Conservation (phyloP, 2,888 invertebrate species). For the Sepioteuthis lessoniana region DNA sequence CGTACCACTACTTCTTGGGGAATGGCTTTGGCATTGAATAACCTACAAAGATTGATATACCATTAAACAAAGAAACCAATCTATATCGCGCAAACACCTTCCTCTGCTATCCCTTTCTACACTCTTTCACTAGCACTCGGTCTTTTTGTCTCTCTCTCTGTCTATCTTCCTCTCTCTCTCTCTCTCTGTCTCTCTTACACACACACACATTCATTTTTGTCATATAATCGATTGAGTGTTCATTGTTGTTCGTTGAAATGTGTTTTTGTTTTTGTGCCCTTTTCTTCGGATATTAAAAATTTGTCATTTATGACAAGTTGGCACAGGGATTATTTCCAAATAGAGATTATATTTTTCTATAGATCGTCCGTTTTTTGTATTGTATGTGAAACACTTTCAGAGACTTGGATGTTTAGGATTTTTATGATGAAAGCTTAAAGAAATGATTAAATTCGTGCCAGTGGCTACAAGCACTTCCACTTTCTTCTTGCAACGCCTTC, state of each 20-base stretch:
- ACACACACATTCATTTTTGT: not conserved
- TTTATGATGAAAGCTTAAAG: not conserved
- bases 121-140: too few relatives aligned
- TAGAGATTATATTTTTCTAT: not conserved
- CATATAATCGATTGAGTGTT: not conserved
- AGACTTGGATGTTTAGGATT: not conserved
- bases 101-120: too few relatives aligned
- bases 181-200: too few relatives aligned
- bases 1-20: too few relatives aligned
- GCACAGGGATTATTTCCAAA: not conserved
- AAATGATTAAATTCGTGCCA: not conserved
- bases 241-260: not conserved
- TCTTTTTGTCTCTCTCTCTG: too few relatives aligned
- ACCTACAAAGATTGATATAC: too few relatives aligned
- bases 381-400: not conserved
- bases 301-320: constrained; percentile 33
- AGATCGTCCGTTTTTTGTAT: not conserved
- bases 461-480: not conserved
- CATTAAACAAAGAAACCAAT: too few relatives aligned
- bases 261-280: not conserved
- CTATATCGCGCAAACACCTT: too few relatives aligned
- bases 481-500: not conserved
- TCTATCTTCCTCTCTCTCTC: too few relatives aligned
- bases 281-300: not conserved
- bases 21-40: too few relatives aligned